These are phyloP conservation scores for Megaceryle maxima DNA, from an alignment of 2,113 vertebrate species.

Conservation along the genomic window DNA sequence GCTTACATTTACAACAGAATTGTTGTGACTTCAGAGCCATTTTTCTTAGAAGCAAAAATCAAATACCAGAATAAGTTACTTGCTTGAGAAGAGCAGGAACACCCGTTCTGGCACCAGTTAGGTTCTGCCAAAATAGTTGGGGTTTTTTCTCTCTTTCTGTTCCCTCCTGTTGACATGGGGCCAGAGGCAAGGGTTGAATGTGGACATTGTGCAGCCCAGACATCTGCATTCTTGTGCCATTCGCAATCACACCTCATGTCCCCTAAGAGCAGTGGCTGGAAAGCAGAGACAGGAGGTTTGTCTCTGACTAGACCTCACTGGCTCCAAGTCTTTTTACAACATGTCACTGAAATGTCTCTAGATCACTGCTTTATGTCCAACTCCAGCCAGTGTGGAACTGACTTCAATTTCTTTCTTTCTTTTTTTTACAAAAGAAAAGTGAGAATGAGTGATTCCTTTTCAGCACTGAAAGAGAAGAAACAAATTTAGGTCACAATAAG, in stretches of 20 bases:
- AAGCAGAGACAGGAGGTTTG: slow-evolving; percentile 41
- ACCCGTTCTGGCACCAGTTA: not conserved
- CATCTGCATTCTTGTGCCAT: slow-evolving; percentile 42
- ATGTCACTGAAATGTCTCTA: slow-evolving; percentile 2
- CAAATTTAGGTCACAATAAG: not conserved
- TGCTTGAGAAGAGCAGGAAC: not conserved
- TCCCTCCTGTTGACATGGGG: not conserved
- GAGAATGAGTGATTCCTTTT: not conserved
- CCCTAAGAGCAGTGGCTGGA: slow-evolving; percentile 15
- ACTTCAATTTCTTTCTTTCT: slow-evolving; percentile 17
- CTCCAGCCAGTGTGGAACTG: not conserved
- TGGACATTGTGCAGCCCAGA: slow-evolving; percentile 35
- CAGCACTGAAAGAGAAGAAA: not conserved
- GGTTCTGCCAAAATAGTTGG: not conserved
- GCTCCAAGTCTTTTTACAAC: slow-evolving; percentile 18
- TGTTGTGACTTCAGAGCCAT: not conserved
- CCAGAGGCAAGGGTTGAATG: not conserved
- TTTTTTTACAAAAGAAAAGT: not conserved
- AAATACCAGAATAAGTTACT: not conserved
- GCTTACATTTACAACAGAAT: not conserved
- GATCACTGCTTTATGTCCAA: slow-evolving; percentile 2
- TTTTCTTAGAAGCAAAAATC: not conserved
- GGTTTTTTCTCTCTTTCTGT: not conserved
- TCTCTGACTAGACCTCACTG: not conserved
- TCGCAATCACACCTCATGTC: slow-evolving; percentile 27